Conservation (phyloP, 2,797 vertebrate species). For the Acestrorhynchus altus region DNA sequence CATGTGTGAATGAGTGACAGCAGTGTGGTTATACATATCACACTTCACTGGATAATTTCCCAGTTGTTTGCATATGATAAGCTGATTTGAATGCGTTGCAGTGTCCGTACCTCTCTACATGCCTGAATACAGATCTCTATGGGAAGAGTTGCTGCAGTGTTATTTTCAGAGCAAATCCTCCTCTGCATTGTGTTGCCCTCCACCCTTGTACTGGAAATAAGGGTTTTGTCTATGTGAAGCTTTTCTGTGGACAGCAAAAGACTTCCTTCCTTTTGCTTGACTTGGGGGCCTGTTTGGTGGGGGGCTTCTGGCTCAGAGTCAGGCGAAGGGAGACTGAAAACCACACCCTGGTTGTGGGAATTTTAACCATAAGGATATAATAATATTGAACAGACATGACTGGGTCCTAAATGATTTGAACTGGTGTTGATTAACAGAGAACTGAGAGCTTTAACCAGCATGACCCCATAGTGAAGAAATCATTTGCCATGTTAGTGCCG, state of each 20-base stretch:
- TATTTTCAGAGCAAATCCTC: constrained; percentile 25
- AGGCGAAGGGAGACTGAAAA: constrained; percentile 10
- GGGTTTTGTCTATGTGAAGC: constrained; percentile 56
- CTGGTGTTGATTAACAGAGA: background rate
- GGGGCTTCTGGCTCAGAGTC: constrained; percentile 64
- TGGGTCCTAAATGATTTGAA: background rate
- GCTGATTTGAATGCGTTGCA: background rate
- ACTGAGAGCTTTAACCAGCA: background rate
- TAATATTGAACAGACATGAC: background rate
- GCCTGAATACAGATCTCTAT: background rate
- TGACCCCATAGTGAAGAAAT: background rate
- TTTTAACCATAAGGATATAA: background rate
- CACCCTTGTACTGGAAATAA: constrained; percentile 56
- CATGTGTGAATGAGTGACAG: background rate
- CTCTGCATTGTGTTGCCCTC: constrained; percentile 49
- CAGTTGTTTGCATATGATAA: background rate
- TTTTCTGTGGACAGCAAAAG: constrained; percentile 64
- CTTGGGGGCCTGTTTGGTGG: constrained; percentile 46
- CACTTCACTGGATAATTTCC: background rate
- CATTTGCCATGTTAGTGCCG: background rate
- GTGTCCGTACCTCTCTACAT: background rate
- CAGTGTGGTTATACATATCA: background rate
- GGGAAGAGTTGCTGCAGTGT: background rate
- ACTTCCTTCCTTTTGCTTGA: constrained; percentile 69
- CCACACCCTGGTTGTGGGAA: constrained; percentile 66